Conservation (phyloP, 92 coral and sea anemone species). For the Porites divaricata region DNA sequence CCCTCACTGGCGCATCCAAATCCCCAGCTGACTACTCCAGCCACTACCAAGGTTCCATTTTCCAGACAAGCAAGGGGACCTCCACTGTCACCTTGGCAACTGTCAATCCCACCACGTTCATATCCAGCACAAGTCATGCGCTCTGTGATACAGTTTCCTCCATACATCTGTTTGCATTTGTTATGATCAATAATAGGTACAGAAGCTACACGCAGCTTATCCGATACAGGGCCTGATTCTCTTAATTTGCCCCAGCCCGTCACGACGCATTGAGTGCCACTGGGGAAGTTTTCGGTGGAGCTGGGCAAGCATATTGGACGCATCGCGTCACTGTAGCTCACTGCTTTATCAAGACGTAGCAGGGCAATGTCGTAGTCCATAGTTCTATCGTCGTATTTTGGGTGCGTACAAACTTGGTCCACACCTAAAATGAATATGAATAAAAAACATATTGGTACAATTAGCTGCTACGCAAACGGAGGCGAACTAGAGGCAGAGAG, state of each 20-base stretch:
- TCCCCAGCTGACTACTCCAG: constrained; percentile 84
- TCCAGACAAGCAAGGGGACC: constrained; percentile 78
- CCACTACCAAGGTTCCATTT: constrained; percentile 45
- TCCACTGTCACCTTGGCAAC: constrained; percentile 90
- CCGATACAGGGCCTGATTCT: constrained; percentile 41
- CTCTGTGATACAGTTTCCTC: constrained; percentile 27
- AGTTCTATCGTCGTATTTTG: constrained; percentile 54
- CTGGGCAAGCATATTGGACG: constrained; percentile 73
- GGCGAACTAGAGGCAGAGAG: too few species aligned
- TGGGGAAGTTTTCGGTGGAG: neutral
- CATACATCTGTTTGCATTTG: constrained; percentile 62
- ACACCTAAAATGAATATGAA: constrained; percentile 50
- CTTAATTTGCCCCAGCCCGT: constrained; percentile 64
- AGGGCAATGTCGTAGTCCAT: constrained; percentile 77
- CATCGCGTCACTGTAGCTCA: constrained; percentile 43
- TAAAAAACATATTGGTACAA: neutral
- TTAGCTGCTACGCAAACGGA: neutral
- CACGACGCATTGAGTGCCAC: constrained; percentile 45
- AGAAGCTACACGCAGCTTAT: constrained; percentile 66
- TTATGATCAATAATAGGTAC: constrained; percentile 58
- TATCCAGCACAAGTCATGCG: constrained; percentile 85
- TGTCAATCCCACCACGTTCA: constrained; percentile 72
- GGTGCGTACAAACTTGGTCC: constrained; percentile 71
- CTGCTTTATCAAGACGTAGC: constrained; percentile 49
- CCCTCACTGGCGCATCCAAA: constrained; percentile 72